These are phyloP conservation scores for Dicyrtomina minuta DNA, from an alignment of 2,888 invertebrate species.

Conservation along the genomic window DNA sequence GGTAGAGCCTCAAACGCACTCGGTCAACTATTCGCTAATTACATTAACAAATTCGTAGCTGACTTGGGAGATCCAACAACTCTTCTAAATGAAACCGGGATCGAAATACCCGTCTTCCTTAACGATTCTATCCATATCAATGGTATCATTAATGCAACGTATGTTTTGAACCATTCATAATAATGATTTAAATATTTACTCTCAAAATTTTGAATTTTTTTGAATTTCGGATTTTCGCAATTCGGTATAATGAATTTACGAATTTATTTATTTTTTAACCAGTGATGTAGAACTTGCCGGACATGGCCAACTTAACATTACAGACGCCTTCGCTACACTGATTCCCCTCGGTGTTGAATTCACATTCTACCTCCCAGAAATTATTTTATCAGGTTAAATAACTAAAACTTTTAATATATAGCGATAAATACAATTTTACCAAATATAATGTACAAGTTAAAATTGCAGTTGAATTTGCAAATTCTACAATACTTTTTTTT, in stretches of 20 bases:
- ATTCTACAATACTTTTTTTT: too few species aligned
- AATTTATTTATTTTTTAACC: background rate
- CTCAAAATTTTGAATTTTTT: background rate
- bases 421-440: too few species aligned
- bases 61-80: conserved; percentile 12
- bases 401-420: too few species aligned
- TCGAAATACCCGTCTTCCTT: conserved; percentile 4
- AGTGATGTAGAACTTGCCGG: conserved; percentile 21
- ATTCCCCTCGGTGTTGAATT: background rate
- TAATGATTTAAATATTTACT: too few species aligned
- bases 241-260: background rate
- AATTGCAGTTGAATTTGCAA: too few species aligned
- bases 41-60: background rate
- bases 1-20: conserved; percentile 15
- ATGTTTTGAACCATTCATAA: background rate
- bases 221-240: background rate
- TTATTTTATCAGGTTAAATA: conserved; percentile 1
- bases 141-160: conserved; percentile 5
- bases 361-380: background rate
- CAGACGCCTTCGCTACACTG: conserved; percentile 1
- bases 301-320: background rate
- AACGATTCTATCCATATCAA: background rate
- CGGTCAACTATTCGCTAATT: background rate
- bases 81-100: background rate
- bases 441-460: too few species aligned